Base-by-base conservation (phyloP, 2,888 invertebrate genomes). In the Dasypolia templi region DNA sequence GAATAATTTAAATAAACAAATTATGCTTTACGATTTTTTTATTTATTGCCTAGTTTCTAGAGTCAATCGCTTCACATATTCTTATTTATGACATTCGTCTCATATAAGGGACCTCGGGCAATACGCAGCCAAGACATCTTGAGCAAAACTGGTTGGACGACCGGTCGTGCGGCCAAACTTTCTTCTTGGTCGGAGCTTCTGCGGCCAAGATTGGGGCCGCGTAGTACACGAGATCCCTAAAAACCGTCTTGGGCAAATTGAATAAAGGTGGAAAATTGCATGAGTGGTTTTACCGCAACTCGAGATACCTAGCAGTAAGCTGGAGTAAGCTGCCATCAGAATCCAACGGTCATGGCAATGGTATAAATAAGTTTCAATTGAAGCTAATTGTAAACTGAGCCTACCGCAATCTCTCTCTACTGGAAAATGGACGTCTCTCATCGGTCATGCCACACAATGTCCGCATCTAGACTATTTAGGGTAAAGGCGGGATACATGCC, bases 1-100 rank as follows among this genome's bases (percentile, higher is more conserved):
- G 66, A 77, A 81, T 81, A 75, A 68, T 79, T 64, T 42, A 74
- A 82, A 84, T 83, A 82, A 85, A 83, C 65, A 75, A 74, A 75
- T 75, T 69, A 74, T 81, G 77, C 68, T 81, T 67, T 85, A 67
- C 55, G 4, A 0, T 56, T 59, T 81, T 66, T 72, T 68, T 59
- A 35, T 35, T 53, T 53, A 32, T 26, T 53, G 2, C 3, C 7
- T 32, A 29, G 2, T 39, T 35, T 11, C 4, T 58, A 29, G 14
- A 17, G 5, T 32, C 32, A n/a, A 32, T 64, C n/a, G 32, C 32
- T 32, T 26, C 14, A 32, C 11, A 29, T 42, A 66, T 29, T 51
- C 9, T 22, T 39, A 22, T 11, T 42, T n/a, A 7, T 72, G n/a
- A 12, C 1, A 44, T 17, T 39, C 39, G 19, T 22, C 39, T 39